These are phyloP conservation scores for Xenopus petersii DNA, from an alignment of 2,797 vertebrate genomes.

Conservation along the genomic window DNA sequence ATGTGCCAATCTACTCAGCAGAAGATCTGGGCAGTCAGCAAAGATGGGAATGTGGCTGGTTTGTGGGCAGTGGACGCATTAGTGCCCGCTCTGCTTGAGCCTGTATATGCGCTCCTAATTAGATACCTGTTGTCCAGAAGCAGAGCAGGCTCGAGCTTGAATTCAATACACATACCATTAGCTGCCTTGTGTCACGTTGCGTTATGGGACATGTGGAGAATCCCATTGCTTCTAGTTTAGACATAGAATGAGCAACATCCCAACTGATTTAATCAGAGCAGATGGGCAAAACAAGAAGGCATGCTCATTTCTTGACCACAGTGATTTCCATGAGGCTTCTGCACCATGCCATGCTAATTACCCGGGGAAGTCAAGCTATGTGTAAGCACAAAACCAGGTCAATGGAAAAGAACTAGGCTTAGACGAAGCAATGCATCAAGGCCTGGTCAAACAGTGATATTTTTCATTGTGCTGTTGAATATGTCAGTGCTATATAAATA, in stretches of 20 bases:
- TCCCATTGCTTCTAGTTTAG: constrained; percentile 39
- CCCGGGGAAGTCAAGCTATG: constrained; percentile 26
- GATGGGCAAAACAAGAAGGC: constrained; percentile 44
- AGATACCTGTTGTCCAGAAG: constrained; percentile 55
- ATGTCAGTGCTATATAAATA: too few species aligned
- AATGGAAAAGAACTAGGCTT: constrained; percentile 29
- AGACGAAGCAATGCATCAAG: neutral
- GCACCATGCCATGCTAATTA: constrained; percentile 45
- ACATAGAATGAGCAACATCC: constrained; percentile 45
- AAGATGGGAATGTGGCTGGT: constrained; percentile 53
- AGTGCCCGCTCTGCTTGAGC: constrained; percentile 50
- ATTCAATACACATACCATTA: constrained; percentile 58
- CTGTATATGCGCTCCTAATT: constrained; percentile 53
- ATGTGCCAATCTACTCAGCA: constrained; percentile 54
- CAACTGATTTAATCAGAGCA: constrained; percentile 48
- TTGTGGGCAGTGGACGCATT: constrained; percentile 54
- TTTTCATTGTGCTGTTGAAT: too few species aligned
- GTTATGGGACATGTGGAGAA: constrained; percentile 51
- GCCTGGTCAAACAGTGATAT: neutral
- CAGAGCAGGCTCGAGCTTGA: constrained; percentile 46
- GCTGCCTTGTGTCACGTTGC: constrained; percentile 51
- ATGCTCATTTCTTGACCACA: constrained; percentile 41
- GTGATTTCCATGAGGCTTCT: constrained; percentile 39
- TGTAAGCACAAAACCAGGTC: constrained; percentile 40
- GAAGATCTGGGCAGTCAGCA: constrained; percentile 49